Conservation (phyloP, 2,888 invertebrate genomes). For the Oscheius sp. region DNA sequence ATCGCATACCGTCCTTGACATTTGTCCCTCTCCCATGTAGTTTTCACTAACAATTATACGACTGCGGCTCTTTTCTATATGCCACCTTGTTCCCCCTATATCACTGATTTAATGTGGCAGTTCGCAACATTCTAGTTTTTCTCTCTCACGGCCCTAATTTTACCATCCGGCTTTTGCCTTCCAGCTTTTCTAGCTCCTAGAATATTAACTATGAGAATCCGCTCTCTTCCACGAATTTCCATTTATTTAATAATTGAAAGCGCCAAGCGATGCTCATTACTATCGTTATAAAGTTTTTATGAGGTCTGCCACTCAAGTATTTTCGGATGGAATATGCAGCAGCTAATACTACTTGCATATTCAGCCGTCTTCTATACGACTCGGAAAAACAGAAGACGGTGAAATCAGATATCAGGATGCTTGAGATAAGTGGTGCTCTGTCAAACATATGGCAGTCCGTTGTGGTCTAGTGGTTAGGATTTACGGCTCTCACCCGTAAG, state of each 20-base stretch:
- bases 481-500: conserved; percentile 28
- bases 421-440: no score
- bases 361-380: no score
- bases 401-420: no score
- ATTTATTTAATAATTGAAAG: background rate
- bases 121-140: conserved; percentile 4
- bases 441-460: no score
- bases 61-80: background rate
- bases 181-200: background rate
- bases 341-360: background rate
- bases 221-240: background rate
- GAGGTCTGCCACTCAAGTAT: conserved; percentile 1
- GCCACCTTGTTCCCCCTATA: no score
- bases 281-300: conserved; percentile 7
- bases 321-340: background rate
- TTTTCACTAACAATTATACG: conserved; percentile 9
- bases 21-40: background rate
- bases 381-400: no score
- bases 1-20: conserved; percentile 13
- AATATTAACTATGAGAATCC: no score
- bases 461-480: conserved; percentile 28
- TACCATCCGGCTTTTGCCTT: conserved; percentile 4
- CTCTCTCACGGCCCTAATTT: conserved; percentile 25
- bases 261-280: background rate
- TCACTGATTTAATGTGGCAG: conserved; percentile 12